Percentiles rank a stretch among this genome's conserved stretches.
Evolutionary conservation across 2,888 invertebrate species (phyloP).

Genomic region (Nomada flava): DNA sequence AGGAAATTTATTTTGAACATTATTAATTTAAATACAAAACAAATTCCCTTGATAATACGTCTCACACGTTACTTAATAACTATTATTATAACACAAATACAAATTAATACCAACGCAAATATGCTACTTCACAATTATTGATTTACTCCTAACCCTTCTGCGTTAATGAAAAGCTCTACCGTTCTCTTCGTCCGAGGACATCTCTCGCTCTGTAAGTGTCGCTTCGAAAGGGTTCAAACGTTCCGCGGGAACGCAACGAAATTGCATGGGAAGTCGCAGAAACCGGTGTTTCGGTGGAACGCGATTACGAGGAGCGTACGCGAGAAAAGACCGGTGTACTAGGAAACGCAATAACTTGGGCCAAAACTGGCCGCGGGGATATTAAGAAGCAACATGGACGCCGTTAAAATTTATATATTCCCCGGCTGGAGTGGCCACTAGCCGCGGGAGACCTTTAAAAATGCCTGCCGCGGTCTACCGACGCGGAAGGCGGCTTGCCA

Average conservation of each 20-base stretch:
- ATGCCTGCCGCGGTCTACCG: not conserved
- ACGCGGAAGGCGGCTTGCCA: not conserved
- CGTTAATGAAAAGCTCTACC: no score
- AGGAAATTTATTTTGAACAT: no score
- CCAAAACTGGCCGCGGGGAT: conserved; percentile 66
- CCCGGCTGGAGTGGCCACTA: conserved; percentile 10
- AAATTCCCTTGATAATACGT: no score
- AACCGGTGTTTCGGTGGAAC: not conserved
- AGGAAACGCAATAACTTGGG: conserved; percentile 79
- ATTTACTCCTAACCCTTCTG: no score
- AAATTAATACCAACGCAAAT: not conserved
- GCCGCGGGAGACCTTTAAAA: conserved; percentile 12
- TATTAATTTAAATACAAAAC: no score
- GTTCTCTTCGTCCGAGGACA: no score
- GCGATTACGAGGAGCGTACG: not conserved
- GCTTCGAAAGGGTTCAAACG: not conserved
- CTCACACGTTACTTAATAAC: no score
- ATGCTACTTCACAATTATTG: no score
- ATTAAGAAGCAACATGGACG: conserved; percentile 56
- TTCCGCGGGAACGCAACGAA: not conserved
- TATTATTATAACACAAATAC: not conserved
- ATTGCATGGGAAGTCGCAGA: not conserved
- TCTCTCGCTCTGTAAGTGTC: no score
- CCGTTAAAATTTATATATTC: conserved; percentile 66
- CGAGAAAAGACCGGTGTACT: conserved; percentile 67